phyloP scores from a whole-genome alignment of 2,888 invertebrate genomes.

The Xiphydria camelus region DNA sequence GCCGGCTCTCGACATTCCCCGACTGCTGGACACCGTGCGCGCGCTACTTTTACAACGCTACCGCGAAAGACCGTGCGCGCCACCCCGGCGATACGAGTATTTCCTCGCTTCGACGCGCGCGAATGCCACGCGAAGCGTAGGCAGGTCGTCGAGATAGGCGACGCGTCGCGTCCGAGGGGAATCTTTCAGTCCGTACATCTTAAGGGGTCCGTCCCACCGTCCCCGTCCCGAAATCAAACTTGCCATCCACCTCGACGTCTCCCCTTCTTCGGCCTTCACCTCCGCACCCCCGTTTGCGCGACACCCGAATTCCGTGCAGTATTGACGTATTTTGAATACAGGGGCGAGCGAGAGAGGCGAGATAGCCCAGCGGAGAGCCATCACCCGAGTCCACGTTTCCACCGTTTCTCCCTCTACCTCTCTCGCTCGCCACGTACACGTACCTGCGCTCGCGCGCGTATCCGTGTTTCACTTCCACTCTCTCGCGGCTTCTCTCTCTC shows the following conservation, averaged over 20 bases:
- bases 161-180: background rate
- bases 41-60: too few relatives aligned
- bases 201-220: background rate
- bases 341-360: conserved; percentile 17
- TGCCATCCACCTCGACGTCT: background rate
- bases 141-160: conserved; percentile 1
- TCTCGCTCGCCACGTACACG: conserved; percentile 9
- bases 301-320: conserved; percentile 33
- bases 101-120: too few relatives aligned
- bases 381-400: conserved; percentile 28
- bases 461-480: conserved; percentile 23
- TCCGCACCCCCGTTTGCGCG: conserved; percentile 14
- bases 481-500: conserved; percentile 1
- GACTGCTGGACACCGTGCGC: too few relatives aligned
- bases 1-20: too few relatives aligned
- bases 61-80: too few relatives aligned
- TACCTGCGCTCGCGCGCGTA: conserved; percentile 1
- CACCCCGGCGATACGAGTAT: too few relatives aligned
- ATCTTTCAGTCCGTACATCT: background rate
- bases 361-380: conserved; percentile 32
- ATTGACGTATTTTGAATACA: conserved; percentile 47
- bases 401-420: conserved; percentile 8
- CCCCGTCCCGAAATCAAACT: too few relatives aligned
- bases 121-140: background rate
- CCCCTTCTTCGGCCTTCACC: too few relatives aligned